Evolutionary conservation across 2,888 invertebrate genomes (phyloP).

Genomic region (Dryobotodes eremita): DNA sequence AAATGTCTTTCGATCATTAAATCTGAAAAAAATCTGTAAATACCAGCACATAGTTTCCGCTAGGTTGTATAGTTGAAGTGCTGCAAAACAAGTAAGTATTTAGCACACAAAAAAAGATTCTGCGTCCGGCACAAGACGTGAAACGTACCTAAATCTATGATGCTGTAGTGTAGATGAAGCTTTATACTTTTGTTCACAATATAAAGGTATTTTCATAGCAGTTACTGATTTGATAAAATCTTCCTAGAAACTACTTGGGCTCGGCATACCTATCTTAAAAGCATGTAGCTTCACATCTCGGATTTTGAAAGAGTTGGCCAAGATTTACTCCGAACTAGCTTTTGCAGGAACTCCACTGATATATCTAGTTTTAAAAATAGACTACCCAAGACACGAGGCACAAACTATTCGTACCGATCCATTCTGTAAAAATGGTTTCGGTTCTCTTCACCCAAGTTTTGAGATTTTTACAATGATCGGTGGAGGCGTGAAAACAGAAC

Average conservation of each 20-base stretch:
- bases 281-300: no score
- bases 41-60: no score
- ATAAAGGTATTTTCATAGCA: background rate
- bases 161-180: background rate
- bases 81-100: no score
- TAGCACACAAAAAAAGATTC: no score
- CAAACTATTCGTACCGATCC: background rate
- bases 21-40: no score
- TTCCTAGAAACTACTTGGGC: slow-evolving; percentile 14
- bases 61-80: no score
- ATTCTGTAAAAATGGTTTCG: background rate
- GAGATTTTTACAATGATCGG: background rate
- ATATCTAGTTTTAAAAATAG: slow-evolving; percentile 1
- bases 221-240: background rate
- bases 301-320: background rate
- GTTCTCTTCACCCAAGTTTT: background rate
- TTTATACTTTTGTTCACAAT: background rate
- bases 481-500: background rate
- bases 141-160: no score
- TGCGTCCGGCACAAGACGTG: no score
- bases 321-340: slow-evolving; percentile 1
- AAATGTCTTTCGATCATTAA: no score
- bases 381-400: background rate
- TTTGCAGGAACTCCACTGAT: background rate
- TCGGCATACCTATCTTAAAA: background rate